These are phyloP conservation scores for Neomonachus schauinslandi DNA, from an alignment of 2,113 vertebrate species.

Conservation along the genomic window DNA sequence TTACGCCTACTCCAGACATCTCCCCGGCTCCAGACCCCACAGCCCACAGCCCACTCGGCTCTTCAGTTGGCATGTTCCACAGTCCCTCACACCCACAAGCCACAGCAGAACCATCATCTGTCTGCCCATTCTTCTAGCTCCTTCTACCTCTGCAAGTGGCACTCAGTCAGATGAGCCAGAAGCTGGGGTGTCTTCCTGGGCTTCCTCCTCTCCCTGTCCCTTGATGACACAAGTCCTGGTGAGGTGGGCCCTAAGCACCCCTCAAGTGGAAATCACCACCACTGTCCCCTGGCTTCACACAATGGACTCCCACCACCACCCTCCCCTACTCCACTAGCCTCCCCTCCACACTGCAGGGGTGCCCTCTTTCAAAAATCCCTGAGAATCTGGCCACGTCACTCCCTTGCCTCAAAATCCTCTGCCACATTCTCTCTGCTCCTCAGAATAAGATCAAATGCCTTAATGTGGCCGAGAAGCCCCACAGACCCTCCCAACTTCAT, in stretches of 20 bases:
- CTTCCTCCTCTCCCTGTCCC: too few relatives aligned
- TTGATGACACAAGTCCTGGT: neutral
- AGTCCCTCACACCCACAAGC: neutral
- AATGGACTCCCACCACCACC: neutral
- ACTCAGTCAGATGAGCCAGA: neutral
- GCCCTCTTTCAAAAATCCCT: neutral
- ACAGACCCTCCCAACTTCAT: rapidly evolving
- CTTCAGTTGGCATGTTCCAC: rapidly evolving
- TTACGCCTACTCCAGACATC: neutral
- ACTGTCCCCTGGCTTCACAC: neutral
- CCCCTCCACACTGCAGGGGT: neutral
- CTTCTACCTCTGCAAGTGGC: neutral
- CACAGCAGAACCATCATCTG: neutral
- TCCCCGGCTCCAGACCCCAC: neutral
- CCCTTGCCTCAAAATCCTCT: neutral
- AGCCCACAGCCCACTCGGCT: neutral
- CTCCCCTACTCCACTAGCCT: neutral
- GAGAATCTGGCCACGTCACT: neutral
- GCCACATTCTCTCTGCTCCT: neutral
- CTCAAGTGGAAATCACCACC: neutral
- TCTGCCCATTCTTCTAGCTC: rapidly evolving
- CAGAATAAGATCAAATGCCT: too few relatives aligned
- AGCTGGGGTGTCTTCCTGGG: rapidly evolving
- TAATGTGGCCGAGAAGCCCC: rapidly evolving
- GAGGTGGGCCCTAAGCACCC: neutral